A percentile compares a stretch with the other conserved stretches of the same genome.
These are phyloP conservation scores for Aphelinus atriplicis DNA, from an alignment of 1,140 invertebrate species.

Conservation along the genomic window DNA sequence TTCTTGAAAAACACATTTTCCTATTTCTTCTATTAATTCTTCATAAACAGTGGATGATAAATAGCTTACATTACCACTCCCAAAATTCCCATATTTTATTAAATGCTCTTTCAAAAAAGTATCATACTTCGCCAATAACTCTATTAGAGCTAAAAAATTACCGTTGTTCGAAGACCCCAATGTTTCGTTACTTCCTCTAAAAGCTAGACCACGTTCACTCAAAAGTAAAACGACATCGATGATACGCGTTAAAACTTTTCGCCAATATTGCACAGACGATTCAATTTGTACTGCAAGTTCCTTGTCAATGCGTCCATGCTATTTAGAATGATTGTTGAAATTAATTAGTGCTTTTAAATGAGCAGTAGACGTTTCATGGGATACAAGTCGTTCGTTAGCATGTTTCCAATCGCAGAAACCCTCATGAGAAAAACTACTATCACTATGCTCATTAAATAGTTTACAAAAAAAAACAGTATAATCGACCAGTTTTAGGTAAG, in stretches of 20 bases:
- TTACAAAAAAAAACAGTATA: slow-evolving; percentile 7
- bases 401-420: slow-evolving; percentile 17
- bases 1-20: not conserved
- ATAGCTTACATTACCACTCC: not conserved
- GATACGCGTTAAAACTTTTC: not conserved
- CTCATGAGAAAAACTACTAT: not conserved
- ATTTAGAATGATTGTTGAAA: not conserved
- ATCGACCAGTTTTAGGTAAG: not conserved
- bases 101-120: slow-evolving; percentile 6
- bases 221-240: slow-evolving; percentile 20
- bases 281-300: not conserved
- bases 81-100: not conserved
- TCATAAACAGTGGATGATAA: not conserved
- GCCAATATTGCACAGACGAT: not conserved
- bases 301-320: not conserved
- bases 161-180: not conserved
- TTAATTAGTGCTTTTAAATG: not conserved
- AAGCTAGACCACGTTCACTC: slow-evolving; percentile 16
- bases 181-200: slow-evolving; percentile 3
- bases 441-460: not conserved
- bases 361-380: not conserved
- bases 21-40: not conserved
- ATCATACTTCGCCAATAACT: slow-evolving; percentile 10
- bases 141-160: not conserved
- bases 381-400: not conserved